These are phyloP conservation scores for Oxygymnocypris stewartii DNA, from an alignment of 2,113 vertebrate species.

Conservation along the genomic window DNA sequence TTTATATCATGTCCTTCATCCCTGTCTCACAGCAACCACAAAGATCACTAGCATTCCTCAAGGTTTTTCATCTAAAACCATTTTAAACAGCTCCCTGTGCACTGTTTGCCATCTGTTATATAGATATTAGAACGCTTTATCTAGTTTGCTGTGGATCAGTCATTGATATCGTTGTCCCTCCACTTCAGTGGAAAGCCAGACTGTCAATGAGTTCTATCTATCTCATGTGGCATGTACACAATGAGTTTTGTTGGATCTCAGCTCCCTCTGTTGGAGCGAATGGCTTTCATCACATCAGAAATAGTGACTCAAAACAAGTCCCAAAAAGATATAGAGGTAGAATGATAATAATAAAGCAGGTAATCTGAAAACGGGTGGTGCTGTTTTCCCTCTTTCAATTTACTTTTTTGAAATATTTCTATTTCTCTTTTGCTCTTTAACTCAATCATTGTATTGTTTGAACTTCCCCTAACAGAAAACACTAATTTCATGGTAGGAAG, in stretches of 20 bases:
- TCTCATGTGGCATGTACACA: not conserved
- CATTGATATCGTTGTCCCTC: not conserved
- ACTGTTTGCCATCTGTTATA: not conserved
- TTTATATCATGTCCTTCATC: not conserved
- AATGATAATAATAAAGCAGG: not conserved
- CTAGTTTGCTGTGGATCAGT: not conserved
- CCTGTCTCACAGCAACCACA: not conserved
- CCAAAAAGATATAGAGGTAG: not conserved
- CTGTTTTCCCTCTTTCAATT: not conserved
- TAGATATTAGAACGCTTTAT: not conserved
- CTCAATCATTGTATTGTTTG: too few relatives aligned
- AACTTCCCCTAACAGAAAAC: not conserved
- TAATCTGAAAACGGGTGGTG: not conserved
- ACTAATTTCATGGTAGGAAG: not conserved
- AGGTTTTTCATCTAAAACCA: not conserved
- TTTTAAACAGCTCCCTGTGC: not conserved
- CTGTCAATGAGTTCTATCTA: not conserved
- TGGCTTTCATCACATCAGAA: not conserved
- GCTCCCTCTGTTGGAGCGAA: not conserved
- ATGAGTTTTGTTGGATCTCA: not conserved
- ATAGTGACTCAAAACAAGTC: not conserved
- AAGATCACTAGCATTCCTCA: not conserved
- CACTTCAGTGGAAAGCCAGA: not conserved
- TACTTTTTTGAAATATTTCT: not conserved
- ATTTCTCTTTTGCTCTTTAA: not conserved